Base-by-base conservation (phyloP, 2,797 vertebrate genomes). In the Scomberomorus guttatus region DNA sequence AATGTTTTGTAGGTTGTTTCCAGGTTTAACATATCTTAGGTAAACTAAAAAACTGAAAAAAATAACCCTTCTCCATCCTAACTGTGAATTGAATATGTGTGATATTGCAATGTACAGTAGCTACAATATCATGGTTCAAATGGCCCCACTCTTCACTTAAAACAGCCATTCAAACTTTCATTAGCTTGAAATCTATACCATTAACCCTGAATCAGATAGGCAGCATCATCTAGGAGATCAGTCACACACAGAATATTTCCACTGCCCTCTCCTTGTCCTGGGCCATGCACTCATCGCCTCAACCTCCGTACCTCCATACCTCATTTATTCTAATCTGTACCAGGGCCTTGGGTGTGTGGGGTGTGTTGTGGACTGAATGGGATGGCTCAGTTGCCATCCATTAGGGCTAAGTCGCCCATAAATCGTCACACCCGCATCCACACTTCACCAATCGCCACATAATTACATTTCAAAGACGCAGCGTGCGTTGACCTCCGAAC, bases 381-480 rank as follows among this genome's bases (percentile, higher is more conserved):
- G 68, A 57, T 22, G 75, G 75, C 24, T 79, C 15, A 4, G 75
- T 74, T 61, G 83, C 76, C 74, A 90, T 86, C 88, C 84, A 88
- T 92, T 90, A 90, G 77, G 64, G 52, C 73, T 32, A 63, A 83
- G 81, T 71, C 51, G 11, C 44, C 79, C 67, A 89, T 95, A 92
- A 94, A 94, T 92, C 87, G 60, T 42, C 57, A 66, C 79, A 69
- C 37, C 22, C 57, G 24, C 76, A 72, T 81, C 72, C 80, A 83
- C 83, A 86, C 88, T 84, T 86, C 79, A 76, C 74, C 81, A 90
- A 85, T 80, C 63, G 89, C 90, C 85, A 93, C 93, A 93, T 94
- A 92, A 94, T 94, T 94, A 94, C 91, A 92, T 93, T 92, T 92
- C 86, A 94, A 88, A 93, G 89, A 83, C 37, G 54, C 34, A 11